These are phyloP conservation scores for Amphilophus citrinellus DNA, from an alignment of 2,113 vertebrate species.

Conservation along the genomic window DNA sequence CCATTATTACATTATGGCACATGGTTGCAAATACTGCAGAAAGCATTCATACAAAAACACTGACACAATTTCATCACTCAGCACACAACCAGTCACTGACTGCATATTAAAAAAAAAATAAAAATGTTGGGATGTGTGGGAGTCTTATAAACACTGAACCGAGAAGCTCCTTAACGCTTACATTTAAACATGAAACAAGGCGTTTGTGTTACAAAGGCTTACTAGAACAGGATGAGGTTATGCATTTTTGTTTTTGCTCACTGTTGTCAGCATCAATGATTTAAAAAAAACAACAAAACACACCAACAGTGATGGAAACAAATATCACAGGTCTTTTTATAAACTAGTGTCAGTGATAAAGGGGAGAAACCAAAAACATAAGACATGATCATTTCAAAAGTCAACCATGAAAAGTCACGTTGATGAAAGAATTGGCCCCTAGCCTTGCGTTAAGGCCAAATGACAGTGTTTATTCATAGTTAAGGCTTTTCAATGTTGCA, in stretches of 20 bases:
- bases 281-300: slow-evolving; percentile 15
- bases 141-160: slow-evolving; percentile 18
- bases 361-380: slow-evolving; percentile 33
- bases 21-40: slow-evolving; percentile 67
- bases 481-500: slow-evolving; percentile 51
- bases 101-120: slow-evolving; percentile 1
- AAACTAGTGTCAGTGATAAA: slow-evolving; percentile 25
- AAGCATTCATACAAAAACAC: slow-evolving; percentile 57
- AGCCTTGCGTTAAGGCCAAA: slow-evolving; percentile 34
- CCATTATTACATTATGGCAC: slow-evolving; percentile 65
- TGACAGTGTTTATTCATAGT: slow-evolving; percentile 64
- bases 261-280: slow-evolving; percentile 37
- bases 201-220: slow-evolving; percentile 43
- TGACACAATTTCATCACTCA: slow-evolving; percentile 43
- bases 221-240: slow-evolving; percentile 44
- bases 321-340: slow-evolving; percentile 32
- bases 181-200: slow-evolving; percentile 31
- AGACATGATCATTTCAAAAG: slow-evolving; percentile 60
- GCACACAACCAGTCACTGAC: slow-evolving; percentile 28
- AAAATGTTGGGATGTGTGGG: background rate
- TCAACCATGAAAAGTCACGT: slow-evolving; percentile 64
- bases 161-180: slow-evolving; percentile 16
- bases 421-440: slow-evolving; percentile 58
- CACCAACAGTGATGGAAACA: slow-evolving; percentile 30
- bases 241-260: slow-evolving; percentile 56